Conservation (phyloP, 2,797 vertebrate genomes). For the Corythornis leucogaster region DNA sequence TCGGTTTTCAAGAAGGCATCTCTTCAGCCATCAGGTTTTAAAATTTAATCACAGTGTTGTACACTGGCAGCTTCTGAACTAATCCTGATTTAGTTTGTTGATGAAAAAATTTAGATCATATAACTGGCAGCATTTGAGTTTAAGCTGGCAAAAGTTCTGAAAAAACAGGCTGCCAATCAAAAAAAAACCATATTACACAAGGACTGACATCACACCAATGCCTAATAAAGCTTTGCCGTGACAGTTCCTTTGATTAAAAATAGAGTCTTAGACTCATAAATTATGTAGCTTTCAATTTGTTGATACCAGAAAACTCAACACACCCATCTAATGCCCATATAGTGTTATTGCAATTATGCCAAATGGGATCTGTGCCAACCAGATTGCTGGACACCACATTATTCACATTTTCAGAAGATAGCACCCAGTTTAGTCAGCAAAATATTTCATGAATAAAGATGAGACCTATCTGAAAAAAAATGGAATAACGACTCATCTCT, state of each 20-base stretch:
- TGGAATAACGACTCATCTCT: neutral
- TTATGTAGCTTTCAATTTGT: constrained; percentile 59
- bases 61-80: constrained; percentile 35
- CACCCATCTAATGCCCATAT: constrained; percentile 29
- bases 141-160: constrained; percentile 45
- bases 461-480: neutral
- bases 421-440: constrained; percentile 9
- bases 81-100: neutral
- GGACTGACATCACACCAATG: constrained; percentile 31
- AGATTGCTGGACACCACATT: constrained; percentile 46
- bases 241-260: constrained; percentile 53
- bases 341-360: constrained; percentile 36
- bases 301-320: constrained; percentile 54
- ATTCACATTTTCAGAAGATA: constrained; percentile 24
- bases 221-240: constrained; percentile 40
- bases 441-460: constrained; percentile 32
- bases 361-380: constrained; percentile 32
- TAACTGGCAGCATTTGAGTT: constrained; percentile 27
- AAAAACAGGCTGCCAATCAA: constrained; percentile 39
- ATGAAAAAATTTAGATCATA: constrained; percentile 20
- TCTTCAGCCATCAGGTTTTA: constrained; percentile 36
- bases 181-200: constrained; percentile 9
- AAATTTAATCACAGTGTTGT: constrained; percentile 1
- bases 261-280: constrained; percentile 41
- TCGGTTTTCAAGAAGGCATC: constrained; percentile 21